A percentile compares a stretch with the other conserved stretches of the same genome.
These are phyloP conservation scores for Plemyria rubiginata DNA, from an alignment of 2,888 invertebrate genomes.

Conservation along the genomic window DNA sequence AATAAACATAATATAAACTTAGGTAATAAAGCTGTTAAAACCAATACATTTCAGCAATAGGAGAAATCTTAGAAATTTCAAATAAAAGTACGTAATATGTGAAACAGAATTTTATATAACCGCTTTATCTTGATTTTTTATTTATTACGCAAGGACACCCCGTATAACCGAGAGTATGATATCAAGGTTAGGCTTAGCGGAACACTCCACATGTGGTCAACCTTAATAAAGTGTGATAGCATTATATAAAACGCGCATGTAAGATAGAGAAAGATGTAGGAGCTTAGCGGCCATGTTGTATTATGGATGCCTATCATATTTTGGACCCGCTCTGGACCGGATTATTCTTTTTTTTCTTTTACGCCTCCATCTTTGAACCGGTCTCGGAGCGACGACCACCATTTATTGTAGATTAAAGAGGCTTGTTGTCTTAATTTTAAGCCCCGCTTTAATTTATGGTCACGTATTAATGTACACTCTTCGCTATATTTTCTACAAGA, in stretches of 20 bases:
- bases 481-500: constrained; percentile 76
- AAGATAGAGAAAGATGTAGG: constrained; percentile 70
- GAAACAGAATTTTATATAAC: constrained; percentile 9
- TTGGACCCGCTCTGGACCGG: constrained; percentile 83
- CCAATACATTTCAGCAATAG: too few species aligned
- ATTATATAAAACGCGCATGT: constrained; percentile 56
- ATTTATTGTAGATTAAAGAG: constrained; percentile 86
- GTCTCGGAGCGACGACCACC: constrained; percentile 80
- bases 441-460: constrained; percentile 82
- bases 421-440: constrained; percentile 86
- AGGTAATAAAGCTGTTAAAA: too few species aligned
- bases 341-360: constrained; percentile 81
- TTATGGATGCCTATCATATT: constrained; percentile 86
- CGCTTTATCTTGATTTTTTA: constrained; percentile 7
- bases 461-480: constrained; percentile 78
- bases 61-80: not conserved
- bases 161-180: constrained; percentile 80
- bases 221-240: constrained; percentile 80
- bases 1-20: too few species aligned
- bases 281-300: constrained; percentile 85
- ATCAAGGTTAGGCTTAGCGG: constrained; percentile 85
- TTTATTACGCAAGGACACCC: constrained; percentile 59
- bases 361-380: constrained; percentile 81
- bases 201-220: constrained; percentile 85
- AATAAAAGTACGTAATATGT: not conserved